These are phyloP conservation scores for Silurus glanis DNA, from an alignment of 2,113 vertebrate species.

Conservation along the genomic window DNA sequence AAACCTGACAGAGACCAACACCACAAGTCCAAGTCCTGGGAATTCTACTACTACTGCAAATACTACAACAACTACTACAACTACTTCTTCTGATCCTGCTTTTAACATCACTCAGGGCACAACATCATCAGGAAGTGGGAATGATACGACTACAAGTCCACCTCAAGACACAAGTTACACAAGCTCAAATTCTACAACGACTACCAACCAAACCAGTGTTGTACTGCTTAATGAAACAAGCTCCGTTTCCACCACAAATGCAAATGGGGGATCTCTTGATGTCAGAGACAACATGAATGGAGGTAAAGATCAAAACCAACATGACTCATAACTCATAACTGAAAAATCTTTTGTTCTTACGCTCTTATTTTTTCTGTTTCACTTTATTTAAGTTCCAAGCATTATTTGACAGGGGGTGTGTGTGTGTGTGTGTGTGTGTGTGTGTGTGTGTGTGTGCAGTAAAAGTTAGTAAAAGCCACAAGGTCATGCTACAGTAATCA, in stretches of 20 bases:
- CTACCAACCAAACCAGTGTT: neutral
- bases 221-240: neutral
- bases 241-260: neutral
- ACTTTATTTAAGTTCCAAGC: neutral
- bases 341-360: neutral
- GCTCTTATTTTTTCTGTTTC: neutral
- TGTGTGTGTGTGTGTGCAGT: neutral
- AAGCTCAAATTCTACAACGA: neutral
- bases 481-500: neutral
- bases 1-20: slow-evolving; percentile 17
- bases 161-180: neutral
- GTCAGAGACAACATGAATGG: neutral
- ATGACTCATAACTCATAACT: neutral
- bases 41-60: neutral
- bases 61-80: neutral
- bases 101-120: slow-evolving; percentile 1
- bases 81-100: neutral
- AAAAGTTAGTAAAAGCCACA: neutral
- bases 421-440: slow-evolving; percentile 12
- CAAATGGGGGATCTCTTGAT: neutral
- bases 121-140: neutral
- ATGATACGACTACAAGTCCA: neutral
- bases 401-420: neutral
- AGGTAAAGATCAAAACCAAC: slow-evolving; percentile 19
- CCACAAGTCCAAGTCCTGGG: slow-evolving; percentile 5